A percentile compares a stretch with the other conserved stretches of the same genome.
These are phyloP conservation scores for Aurelia aurita complex sp. Pacific DNA, from an alignment of 30 jellyfish, hydroid and myxozoan species.

Conservation along the genomic window DNA sequence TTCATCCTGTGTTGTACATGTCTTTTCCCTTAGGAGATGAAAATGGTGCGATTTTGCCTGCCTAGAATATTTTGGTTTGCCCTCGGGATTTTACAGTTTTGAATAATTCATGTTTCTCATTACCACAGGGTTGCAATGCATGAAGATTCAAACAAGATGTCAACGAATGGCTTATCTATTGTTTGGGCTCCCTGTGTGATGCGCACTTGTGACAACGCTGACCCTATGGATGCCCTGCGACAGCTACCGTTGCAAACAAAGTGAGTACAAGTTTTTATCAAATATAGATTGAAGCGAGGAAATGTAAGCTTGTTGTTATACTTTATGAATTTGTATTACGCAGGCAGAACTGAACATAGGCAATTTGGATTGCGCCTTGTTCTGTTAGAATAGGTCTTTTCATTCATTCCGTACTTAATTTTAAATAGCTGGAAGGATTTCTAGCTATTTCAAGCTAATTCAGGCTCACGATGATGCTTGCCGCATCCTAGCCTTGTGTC, in stretches of 20 bases:
- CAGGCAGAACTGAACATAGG: neutral
- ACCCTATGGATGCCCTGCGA: constrained; percentile 87
- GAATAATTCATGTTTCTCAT: neutral
- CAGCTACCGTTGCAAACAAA: constrained; percentile 86
- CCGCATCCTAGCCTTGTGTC: no score
- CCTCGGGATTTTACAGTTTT: neutral
- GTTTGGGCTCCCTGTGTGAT: constrained; percentile 97
- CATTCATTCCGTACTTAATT: no score
- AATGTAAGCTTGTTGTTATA: neutral
- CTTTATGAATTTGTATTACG: neutral
- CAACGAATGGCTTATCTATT: constrained; percentile 90
- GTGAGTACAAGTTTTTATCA: constrained; percentile 16
- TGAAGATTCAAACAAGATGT: constrained; percentile 90
- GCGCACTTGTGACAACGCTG: constrained; percentile 76
- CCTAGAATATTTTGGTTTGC: no score
- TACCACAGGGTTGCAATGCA: constrained; percentile 75
- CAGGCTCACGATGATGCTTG: no score
- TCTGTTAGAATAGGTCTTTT: no score
- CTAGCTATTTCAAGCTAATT: no score
- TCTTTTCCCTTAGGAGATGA: no score
- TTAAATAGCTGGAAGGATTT: no score
- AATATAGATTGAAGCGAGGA: neutral
- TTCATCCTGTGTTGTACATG: no score
- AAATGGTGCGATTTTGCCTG: neutral
- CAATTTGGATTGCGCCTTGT: no score